Conservation (phyloP, 2,797 vertebrate species). For the Lutjanus campechanus region DNA sequence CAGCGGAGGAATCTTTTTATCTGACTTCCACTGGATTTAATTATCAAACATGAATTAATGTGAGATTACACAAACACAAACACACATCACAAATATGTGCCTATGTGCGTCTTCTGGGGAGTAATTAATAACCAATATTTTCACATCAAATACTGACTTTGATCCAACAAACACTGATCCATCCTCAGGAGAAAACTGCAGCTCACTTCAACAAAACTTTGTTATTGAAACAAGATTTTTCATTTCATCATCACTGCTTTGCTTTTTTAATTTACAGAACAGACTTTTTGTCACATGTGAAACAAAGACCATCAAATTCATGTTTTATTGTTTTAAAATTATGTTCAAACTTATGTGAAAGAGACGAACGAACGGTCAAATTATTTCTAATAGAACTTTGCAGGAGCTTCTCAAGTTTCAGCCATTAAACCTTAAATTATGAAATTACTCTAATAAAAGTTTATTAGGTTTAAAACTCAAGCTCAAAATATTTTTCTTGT, state of each 20-base stretch:
- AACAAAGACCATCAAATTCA: too few species aligned
- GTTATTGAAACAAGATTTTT: background rate
- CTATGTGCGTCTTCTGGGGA: conserved; percentile 29
- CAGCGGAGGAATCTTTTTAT: conserved; percentile 45
- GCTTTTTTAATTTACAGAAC: background rate
- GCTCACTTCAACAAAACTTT: background rate
- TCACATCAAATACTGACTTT: conserved; percentile 56
- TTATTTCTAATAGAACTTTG: too few species aligned
- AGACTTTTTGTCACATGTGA: background rate
- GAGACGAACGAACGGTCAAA: too few species aligned
- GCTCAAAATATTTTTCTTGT: too few species aligned
- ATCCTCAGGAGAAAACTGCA: conserved; percentile 20
- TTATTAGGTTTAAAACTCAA: too few species aligned
- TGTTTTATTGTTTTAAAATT: too few species aligned
- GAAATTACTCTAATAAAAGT: too few species aligned
- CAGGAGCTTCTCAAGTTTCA: too few species aligned
- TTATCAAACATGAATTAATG: conserved; percentile 45
- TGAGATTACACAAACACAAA: conserved; percentile 24
- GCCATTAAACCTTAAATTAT: too few species aligned
- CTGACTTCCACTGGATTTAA: conserved; percentile 38
- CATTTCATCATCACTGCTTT: background rate
- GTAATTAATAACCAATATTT: conserved; percentile 61
- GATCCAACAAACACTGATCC: conserved; percentile 47
- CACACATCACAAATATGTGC: conserved; percentile 46
- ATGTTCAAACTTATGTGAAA: too few species aligned